Evolutionary conservation across 2,113 vertebrate species (phyloP).

Genomic region (Strix aluco): DNA sequence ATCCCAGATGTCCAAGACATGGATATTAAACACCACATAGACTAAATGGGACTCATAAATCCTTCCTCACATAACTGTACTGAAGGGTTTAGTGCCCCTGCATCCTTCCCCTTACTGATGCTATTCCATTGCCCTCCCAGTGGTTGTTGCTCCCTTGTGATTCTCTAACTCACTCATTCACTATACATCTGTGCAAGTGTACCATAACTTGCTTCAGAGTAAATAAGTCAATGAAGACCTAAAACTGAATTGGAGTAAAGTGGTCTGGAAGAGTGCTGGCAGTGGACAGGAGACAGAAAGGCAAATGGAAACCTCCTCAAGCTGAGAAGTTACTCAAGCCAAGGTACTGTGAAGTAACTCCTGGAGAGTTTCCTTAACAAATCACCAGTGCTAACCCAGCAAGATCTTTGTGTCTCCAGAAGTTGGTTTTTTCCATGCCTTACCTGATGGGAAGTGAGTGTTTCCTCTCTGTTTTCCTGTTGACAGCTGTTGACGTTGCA

Average conservation of each 20-base stretch:
- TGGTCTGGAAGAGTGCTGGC: background rate
- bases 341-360: background rate
- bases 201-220: background rate
- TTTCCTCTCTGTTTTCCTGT: background rate
- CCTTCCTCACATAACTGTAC: background rate
- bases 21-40: background rate
- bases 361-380: background rate
- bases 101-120: background rate
- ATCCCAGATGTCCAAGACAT: background rate
- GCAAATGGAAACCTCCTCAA: background rate
- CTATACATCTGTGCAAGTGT: fast-evolving
- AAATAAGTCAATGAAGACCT: background rate
- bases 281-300: background rate
- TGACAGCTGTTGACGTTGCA: background rate
- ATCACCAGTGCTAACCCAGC: background rate
- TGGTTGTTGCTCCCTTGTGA: background rate
- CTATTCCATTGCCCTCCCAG: background rate
- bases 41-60: background rate
- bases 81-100: background rate
- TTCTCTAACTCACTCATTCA: background rate
- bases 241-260: background rate
- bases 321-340: background rate
- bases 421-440: background rate
- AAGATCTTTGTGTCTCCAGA: background rate
- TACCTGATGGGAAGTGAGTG: background rate